phyloP scores from a whole-genome alignment of 2,888 invertebrate genomes.

The Plebejus melissa region DNA sequence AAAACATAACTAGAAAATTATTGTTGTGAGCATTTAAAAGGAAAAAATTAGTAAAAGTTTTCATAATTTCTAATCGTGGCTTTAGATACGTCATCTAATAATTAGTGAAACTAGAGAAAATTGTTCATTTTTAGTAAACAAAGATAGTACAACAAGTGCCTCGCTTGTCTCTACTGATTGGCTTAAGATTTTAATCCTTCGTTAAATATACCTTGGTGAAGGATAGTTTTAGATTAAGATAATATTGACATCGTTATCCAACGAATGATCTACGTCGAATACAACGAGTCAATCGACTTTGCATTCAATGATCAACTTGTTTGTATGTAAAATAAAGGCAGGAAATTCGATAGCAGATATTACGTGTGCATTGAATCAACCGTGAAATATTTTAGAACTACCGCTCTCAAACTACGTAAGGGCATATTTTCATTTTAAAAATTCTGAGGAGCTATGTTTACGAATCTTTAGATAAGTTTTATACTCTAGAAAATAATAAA shows the following conservation, averaged over 20 bases:
- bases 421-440: neutral
- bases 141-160: neutral
- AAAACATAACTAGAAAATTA: too few relatives aligned
- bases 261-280: conserved; percentile 6
- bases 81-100: neutral
- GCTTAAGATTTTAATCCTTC: conserved; percentile 12
- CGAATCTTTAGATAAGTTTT: neutral
- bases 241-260: conserved; percentile 13
- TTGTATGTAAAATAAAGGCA: conserved; percentile 18
- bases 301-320: conserved; percentile 17
- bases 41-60: neutral
- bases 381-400: neutral
- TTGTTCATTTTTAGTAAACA: neutral
- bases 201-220: conserved; percentile 8
- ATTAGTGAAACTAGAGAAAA: neutral
- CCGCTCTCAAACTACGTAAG: neutral
- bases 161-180: neutral
- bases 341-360: conserved; percentile 10
- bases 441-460: neutral
- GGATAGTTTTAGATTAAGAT: conserved; percentile 12
- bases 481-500: neutral
- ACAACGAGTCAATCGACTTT: conserved; percentile 16
- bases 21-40: too few relatives aligned
- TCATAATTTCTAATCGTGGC: neutral
- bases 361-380: conserved; percentile 1